phyloP scores from a whole-genome alignment of 1,140 invertebrate genomes.

The Limonius californicus region DNA sequence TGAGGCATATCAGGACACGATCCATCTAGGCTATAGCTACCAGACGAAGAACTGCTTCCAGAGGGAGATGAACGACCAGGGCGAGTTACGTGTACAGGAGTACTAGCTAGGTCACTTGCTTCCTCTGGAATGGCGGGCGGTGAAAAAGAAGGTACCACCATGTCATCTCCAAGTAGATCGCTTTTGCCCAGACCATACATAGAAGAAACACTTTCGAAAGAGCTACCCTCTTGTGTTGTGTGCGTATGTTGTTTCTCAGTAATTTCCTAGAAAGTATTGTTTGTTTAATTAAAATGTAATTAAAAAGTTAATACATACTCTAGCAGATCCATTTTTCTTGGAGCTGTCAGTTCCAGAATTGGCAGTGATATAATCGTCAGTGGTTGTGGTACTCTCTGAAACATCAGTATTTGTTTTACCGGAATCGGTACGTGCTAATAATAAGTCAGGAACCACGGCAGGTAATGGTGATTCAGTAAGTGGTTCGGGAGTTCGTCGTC shows the following conservation, averaged over 20 bases:
- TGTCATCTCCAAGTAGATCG: constrained; percentile 58
- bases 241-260: constrained; percentile 16
- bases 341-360: constrained; percentile 65
- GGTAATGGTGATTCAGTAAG: constrained; percentile 35
- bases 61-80: constrained; percentile 47
- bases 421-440: constrained; percentile 63
- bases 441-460: constrained; percentile 44
- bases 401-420: constrained; percentile 72
- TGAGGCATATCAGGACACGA: constrained; percentile 51
- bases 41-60: constrained; percentile 63
- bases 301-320: constrained; percentile 14
- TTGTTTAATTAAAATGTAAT: background rate
- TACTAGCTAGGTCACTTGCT: constrained; percentile 50
- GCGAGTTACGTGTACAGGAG: constrained; percentile 45
- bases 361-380: constrained; percentile 85
- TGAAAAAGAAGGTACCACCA: constrained; percentile 52
- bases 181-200: constrained; percentile 70
- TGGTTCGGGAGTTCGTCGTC: constrained; percentile 32
- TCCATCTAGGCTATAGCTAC: constrained; percentile 60
- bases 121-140: constrained; percentile 49
- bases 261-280: constrained; percentile 16
- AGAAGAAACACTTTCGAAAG: constrained; percentile 77
- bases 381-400: constrained; percentile 79
- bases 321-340: constrained; percentile 45
- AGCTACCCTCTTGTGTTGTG: constrained; percentile 60